Conservation (phyloP, 2,888 invertebrate species). For the Thymelicus acteon region DNA sequence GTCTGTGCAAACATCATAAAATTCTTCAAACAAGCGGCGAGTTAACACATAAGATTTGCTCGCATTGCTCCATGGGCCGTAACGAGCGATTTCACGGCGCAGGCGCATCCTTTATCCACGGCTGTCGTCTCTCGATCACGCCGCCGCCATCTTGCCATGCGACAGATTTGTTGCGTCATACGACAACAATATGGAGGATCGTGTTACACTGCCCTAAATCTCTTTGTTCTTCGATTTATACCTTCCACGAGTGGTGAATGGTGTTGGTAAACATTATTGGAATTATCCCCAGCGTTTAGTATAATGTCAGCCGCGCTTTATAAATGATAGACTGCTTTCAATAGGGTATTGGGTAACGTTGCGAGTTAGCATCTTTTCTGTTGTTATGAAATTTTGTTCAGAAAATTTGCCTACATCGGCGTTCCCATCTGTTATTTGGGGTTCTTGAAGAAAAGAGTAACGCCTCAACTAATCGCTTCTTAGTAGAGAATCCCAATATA, state of each 20-base stretch:
- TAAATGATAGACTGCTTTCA: constrained; percentile 48
- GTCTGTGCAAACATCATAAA: constrained; percentile 25
- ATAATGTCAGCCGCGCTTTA: constrained; percentile 41
- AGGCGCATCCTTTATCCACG: constrained; percentile 81
- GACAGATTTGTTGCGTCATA: constrained; percentile 77
- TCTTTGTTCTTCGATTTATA: constrained; percentile 71
- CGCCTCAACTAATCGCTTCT: too few species aligned
- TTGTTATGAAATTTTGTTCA: constrained; percentile 6
- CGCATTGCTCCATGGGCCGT: constrained; percentile 52
- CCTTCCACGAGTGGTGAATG: constrained; percentile 48
- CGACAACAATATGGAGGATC: constrained; percentile 70
- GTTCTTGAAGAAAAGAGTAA: too few species aligned
- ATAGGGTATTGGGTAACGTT: constrained; percentile 33
- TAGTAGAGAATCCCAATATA: too few species aligned
- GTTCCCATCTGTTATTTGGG: too few species aligned
- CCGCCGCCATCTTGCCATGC: constrained; percentile 64
- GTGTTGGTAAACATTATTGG: constrained; percentile 54
- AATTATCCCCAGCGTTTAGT: constrained; percentile 41
- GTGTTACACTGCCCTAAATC: constrained; percentile 81
- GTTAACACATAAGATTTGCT: constrained; percentile 45
- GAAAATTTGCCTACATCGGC: neutral
- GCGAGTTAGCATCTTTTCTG: constrained; percentile 12
- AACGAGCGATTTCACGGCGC: constrained; percentile 78
- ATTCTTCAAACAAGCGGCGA: constrained; percentile 27
- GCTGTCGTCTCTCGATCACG: constrained; percentile 73